These are phyloP conservation scores for Piezodorus guildinii DNA, from an alignment of 1,140 invertebrate genomes.

Conservation along the genomic window DNA sequence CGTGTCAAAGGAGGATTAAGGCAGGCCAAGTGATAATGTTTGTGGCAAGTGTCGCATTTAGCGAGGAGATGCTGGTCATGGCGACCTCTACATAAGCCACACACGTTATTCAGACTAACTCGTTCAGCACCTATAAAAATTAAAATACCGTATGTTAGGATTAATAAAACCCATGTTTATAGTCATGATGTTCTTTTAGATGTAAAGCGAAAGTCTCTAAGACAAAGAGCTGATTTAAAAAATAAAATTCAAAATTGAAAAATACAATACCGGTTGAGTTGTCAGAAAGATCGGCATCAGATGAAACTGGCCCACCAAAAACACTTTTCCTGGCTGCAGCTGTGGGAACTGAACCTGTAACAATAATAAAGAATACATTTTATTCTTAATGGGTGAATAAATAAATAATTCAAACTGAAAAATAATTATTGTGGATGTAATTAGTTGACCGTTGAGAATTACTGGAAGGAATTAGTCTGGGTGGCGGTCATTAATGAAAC, in stretches of 20 bases:
- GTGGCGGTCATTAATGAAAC: too few relatives aligned
- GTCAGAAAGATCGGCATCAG: constrained; percentile 44
- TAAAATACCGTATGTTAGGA: not conserved
- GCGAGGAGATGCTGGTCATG: constrained; percentile 79
- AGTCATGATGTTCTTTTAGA: too few relatives aligned
- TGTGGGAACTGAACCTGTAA: constrained; percentile 49
- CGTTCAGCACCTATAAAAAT: constrained; percentile 17
- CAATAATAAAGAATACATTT: not conserved
- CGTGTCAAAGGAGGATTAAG: constrained; percentile 80
- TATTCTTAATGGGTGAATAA: too few relatives aligned
- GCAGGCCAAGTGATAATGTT: constrained; percentile 88
- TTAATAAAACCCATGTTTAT: too few relatives aligned
- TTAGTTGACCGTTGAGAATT: too few relatives aligned
- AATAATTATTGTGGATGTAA: too few relatives aligned
- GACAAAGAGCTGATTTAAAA: not conserved
- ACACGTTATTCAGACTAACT: constrained; percentile 42
- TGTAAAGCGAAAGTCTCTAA: too few relatives aligned
- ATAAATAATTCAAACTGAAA: too few relatives aligned
- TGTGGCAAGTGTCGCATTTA: constrained; percentile 86
- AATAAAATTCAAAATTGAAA: constrained; percentile 13
- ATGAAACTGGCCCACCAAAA: constrained; percentile 38
- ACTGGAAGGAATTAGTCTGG: too few relatives aligned
- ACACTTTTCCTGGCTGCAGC: constrained; percentile 70
- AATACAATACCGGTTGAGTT: constrained; percentile 16
- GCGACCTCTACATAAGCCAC: constrained; percentile 70